phyloP scores from a whole-genome alignment of 1,140 invertebrate genomes.

The Trichogramma pretiosum region DNA sequence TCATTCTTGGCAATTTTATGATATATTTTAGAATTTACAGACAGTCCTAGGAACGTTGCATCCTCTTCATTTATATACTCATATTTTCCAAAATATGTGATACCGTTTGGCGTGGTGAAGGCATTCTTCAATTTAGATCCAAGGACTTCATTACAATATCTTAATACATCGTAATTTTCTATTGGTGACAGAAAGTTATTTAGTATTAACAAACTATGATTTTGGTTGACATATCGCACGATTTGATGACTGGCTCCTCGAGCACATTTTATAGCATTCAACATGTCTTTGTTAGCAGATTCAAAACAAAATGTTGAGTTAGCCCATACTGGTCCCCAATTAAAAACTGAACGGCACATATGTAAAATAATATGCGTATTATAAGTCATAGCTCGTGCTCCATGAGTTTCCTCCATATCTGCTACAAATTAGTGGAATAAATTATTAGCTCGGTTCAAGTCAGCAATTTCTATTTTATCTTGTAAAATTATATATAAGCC shows the following conservation, averaged over 20 bases:
- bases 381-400: neutral
- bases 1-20: too few species aligned
- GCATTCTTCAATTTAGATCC: too few species aligned
- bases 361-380: neutral
- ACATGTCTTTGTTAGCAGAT: neutral
- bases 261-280: neutral
- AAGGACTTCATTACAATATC: too few species aligned
- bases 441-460: neutral
- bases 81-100: too few species aligned
- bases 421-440: neutral
- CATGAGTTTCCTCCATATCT: neutral
- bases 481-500: neutral
- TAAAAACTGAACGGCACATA: neutral
- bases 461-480: neutral
- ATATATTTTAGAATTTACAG: too few species aligned
- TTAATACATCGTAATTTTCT: too few species aligned
- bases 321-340: neutral
- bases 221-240: neutral
- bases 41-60: too few species aligned
- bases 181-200: too few species aligned
- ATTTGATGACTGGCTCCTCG: neutral
- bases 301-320: neutral
- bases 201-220: too few species aligned
- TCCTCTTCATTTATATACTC: too few species aligned
- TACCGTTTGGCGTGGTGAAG: too few species aligned